Base-by-base conservation (phyloP, 2,113 vertebrate genomes). In the Electrona antarctica region DNA sequence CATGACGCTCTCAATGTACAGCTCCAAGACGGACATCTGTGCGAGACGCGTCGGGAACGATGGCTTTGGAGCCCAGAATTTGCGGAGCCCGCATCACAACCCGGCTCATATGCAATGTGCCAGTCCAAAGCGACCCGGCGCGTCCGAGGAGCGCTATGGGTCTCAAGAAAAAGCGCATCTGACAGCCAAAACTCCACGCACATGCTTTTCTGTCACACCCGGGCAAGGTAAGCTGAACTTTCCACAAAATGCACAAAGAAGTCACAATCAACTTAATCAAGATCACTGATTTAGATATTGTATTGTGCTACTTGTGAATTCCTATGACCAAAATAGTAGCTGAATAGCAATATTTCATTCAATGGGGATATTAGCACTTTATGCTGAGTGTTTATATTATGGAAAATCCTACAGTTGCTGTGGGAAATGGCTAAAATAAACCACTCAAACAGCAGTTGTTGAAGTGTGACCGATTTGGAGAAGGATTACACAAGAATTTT, bases 1-100 rank as follows among this genome's bases (percentile, higher is more conserved):
- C 49, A 62, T 87, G 84, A 74, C 87, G 55, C 89, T 93, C 73
- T 89, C 92, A 74, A 84, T 89, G 86, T 92, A 85, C 86, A 87
- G 89, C 76, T 76, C 78, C 64, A 92, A 90, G 78, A 87, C 93
- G 76, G 95, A 92, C 69, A 86, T 94, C 76, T 94, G 94, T 52
- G 85, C 91, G 59, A 93, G 92, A 79, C 73, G 82, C 7, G 88
- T 84, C 79, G 88, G 88, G 63, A 81, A 51, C 79, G 86, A 78
- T 21, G 56, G 80, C 8, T 91, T 90, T 4, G 89, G 60, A 52
- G 0, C 86, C 51, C 92, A 91, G 82, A 77, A 84, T 3, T 92
- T 87, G 88, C 91, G 89, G 79, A 93, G 82, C 72, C 73, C 92
- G 33, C 80, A 89, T 54, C 90, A 90, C 47, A 77, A 80, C 76